Conservation (phyloP, 2,113 vertebrate genomes). For the Silurus asotus region DNA sequence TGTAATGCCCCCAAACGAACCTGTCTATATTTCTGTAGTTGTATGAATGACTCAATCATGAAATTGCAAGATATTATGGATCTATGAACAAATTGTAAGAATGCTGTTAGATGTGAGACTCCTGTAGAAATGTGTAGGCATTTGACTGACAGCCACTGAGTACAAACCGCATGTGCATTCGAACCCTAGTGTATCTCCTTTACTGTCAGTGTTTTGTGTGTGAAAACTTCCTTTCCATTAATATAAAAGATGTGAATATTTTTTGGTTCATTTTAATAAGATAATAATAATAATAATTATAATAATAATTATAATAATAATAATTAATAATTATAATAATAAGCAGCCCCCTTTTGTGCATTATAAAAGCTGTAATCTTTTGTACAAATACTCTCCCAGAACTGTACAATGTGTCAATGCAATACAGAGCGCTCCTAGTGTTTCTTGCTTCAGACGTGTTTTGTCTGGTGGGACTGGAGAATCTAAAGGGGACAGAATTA, state of each 20-base stretch:
- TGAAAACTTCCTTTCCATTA: constrained; percentile 76
- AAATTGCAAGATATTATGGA: constrained; percentile 52
- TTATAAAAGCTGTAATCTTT: constrained; percentile 57
- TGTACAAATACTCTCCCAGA: constrained; percentile 47
- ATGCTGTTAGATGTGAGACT: constrained; percentile 75
- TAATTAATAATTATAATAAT: constrained; percentile 61
- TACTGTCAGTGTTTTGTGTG: constrained; percentile 83
- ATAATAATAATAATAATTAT: constrained; percentile 66
- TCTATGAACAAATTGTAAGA: constrained; percentile 65
- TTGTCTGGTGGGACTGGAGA: constrained; percentile 46
- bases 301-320: constrained; percentile 66
- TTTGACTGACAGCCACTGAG: constrained; percentile 73
- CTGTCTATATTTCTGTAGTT: constrained; percentile 28
- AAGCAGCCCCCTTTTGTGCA: constrained; percentile 68
- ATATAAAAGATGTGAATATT: constrained; percentile 80
- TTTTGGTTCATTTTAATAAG: constrained; percentile 71
- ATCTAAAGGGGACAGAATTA: constrained; percentile 34
- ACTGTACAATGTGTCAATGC: constrained; percentile 70
- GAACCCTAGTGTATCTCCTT: constrained; percentile 80
- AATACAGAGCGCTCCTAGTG: constrained; percentile 69
- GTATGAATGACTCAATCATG: constrained; percentile 18
- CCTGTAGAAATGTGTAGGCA: constrained; percentile 70
- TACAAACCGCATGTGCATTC: constrained; percentile 88
- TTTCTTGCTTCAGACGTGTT: constrained; percentile 73
- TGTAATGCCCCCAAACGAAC: constrained; percentile 23